Evolutionary conservation across 2,113 vertebrate species (phyloP).

Genomic region (Psammodynastes pulverulentus): DNA sequence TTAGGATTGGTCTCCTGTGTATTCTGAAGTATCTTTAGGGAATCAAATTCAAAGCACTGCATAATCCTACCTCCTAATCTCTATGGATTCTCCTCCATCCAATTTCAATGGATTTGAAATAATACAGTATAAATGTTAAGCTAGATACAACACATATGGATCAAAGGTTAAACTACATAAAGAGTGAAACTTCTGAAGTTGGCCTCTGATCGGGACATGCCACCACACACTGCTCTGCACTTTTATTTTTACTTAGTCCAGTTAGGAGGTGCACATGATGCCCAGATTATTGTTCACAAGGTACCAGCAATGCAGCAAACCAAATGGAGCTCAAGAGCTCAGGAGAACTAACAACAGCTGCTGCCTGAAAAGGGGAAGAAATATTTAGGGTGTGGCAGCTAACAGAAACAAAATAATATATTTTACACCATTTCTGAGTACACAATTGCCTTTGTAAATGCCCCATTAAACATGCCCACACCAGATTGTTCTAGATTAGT

Average conservation of each 20-base stretch:
- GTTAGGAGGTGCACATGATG: background rate
- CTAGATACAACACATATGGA: background rate
- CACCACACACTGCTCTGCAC: background rate
- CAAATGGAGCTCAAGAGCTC: background rate
- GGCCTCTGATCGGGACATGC: background rate
- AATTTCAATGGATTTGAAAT: background rate
- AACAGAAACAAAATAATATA: background rate
- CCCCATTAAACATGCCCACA: background rate
- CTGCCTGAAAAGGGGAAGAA: background rate
- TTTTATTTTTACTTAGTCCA: background rate
- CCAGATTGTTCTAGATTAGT: background rate
- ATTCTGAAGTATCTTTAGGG: background rate
- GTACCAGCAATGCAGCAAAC: slow-evolving; percentile 17
- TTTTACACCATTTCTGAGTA: background rate
- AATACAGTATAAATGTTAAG: background rate
- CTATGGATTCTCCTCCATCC: background rate
- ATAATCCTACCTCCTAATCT: background rate
- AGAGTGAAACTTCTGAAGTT: background rate
- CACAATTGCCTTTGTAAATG: background rate
- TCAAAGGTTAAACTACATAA: background rate
- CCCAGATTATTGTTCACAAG: background rate
- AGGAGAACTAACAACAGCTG: slow-evolving; percentile 9
- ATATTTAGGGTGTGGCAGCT: background rate
- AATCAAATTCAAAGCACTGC: background rate
- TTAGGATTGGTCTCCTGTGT: background rate